Evolutionary conservation across 2,113 vertebrate species (phyloP), one percentile per base, ranked within the genome.

Genomic region (Dasyprocta punctata): DNA sequence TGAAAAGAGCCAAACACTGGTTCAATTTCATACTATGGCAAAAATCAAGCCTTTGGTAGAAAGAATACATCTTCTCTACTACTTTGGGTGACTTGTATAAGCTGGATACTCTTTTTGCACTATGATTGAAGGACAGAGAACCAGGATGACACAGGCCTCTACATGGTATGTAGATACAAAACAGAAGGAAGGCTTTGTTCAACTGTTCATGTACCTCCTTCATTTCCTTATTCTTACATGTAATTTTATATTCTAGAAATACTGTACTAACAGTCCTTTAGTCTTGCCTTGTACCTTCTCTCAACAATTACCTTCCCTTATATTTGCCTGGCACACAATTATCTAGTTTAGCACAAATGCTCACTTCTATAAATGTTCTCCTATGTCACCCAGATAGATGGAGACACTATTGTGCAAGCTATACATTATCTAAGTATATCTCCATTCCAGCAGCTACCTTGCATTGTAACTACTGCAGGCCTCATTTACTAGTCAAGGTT

Each of bases 1-100:
- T 97, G 56, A 96, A 52, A 93, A 97, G 19, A 95, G 36, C 1
- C 86, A 89, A 97, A 95, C 6, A 96, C 1, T 65, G 52, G 26
- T 88, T 98, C 38, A 92, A 47, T 92, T 80, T 22, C 67, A 81
- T 33, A 86, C 1, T 61, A 61, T 69, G 81, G 61, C 1, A 17
- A 95, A 95, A 81, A 56, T 93, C 67, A 94, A 96, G 61, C 5
- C 41, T 52, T 63, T 22, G 4, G 52, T 58, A 58, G 24, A 90
- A 94, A 94, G 63, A 82, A 78, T 58, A 90, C 1, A 47, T 77
- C 44, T 77, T 88, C 33, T 89, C 13, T 14, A 91, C 38, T 28
- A 77, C 38, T 90, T 82, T 41, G 90, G 33, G 61, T 4, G 36
- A 95, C 28, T 61, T 78, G 58, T 41, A 82, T 30, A 94, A 89